A percentile compares a stretch with the other conserved stretches of the same genome.
These are phyloP conservation scores for Drosophila greeni DNA, from an alignment of 2,888 invertebrate species.

Conservation along the genomic window DNA sequence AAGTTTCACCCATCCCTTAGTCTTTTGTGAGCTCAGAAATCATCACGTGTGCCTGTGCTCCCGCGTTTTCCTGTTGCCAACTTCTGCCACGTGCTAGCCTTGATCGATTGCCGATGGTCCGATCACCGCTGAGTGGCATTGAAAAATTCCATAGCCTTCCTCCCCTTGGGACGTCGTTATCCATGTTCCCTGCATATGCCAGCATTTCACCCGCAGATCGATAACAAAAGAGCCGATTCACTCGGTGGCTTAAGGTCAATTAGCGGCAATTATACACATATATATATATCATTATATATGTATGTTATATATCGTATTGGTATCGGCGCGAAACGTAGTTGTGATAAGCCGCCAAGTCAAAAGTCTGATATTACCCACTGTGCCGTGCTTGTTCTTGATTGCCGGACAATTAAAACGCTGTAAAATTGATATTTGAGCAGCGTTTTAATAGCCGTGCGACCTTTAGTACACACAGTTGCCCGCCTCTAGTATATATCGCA, in stretches of 20 bases:
- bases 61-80: slow-evolving; percentile 6
- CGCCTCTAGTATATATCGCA: slow-evolving; percentile 20
- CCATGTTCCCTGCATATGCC: slow-evolving; percentile 7
- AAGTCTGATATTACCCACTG: slow-evolving; percentile 18
- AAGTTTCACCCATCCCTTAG: background rate
- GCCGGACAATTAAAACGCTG: slow-evolving; percentile 31
- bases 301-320: slow-evolving; percentile 16
- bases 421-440: slow-evolving; percentile 39
- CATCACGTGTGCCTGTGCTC: slow-evolving; percentile 15
- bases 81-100: slow-evolving; percentile 16
- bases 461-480: slow-evolving; percentile 30
- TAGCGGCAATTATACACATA: slow-evolving; percentile 29
- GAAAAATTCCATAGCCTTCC: slow-evolving; percentile 19
- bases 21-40: background rate
- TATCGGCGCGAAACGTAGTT: background rate
- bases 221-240: slow-evolving; percentile 29
- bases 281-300: background rate
- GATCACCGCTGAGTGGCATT: slow-evolving; percentile 11
- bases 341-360: slow-evolving; percentile 25
- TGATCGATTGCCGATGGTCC: slow-evolving; percentile 4
- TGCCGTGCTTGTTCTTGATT: slow-evolving; percentile 14
- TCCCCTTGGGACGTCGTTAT: background rate
- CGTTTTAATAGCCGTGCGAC: slow-evolving; percentile 31
- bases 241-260: slow-evolving; percentile 33
- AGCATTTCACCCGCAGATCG: slow-evolving; percentile 10